Base-by-base conservation (phyloP, 2,888 invertebrate species). In the Cryptus armator region DNA sequence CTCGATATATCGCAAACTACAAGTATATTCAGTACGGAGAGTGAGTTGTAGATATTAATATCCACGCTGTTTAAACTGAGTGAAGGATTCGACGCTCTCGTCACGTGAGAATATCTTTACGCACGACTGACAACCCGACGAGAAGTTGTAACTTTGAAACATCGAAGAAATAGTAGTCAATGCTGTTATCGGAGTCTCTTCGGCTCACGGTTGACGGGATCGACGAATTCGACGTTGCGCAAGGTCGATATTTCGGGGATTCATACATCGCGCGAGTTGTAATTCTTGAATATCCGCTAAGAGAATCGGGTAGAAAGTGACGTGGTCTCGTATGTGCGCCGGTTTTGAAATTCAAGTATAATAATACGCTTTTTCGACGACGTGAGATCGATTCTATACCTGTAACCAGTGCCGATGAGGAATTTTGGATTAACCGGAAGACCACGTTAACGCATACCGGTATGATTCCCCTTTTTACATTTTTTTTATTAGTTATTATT, bases 291-390 rank as follows among this genome's bases (percentile, higher is more conserved):
- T 53, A 53, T 53, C 37, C 70, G 64, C 48, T 32, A 64, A 79
- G 70, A n/a, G 37, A 81, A 82, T 75, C 59, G 56, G 64, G 59
- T 82, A 85, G 85, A 81, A 81, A 81, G 80, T 81, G 79, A 80
- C 64, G 79, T 68, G 67, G 53, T 78, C 53, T 29, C 53, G 43
- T 56, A 74, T 67, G 80, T 80, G 64, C 44, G 66, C 46, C 72
- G 43, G 43, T 51, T 24, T 16, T 29, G 19, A 64, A n/a, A 62
- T 19, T 16, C 37, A 9, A 19, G 2, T 62, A 44, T 59, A 43
- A 43, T 43, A 44, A 12, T 24, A 59, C 24, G 24, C 44, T 1
- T 5, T 19, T 32, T 32, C 16, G 2, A 16, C 59, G 74, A 56
- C 43, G 14, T 24, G 29, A 29, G 59, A 46, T 46, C 62, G 29